These are phyloP conservation scores for Gavia stellata DNA, from an alignment of 2,113 vertebrate species.

Conservation along the genomic window DNA sequence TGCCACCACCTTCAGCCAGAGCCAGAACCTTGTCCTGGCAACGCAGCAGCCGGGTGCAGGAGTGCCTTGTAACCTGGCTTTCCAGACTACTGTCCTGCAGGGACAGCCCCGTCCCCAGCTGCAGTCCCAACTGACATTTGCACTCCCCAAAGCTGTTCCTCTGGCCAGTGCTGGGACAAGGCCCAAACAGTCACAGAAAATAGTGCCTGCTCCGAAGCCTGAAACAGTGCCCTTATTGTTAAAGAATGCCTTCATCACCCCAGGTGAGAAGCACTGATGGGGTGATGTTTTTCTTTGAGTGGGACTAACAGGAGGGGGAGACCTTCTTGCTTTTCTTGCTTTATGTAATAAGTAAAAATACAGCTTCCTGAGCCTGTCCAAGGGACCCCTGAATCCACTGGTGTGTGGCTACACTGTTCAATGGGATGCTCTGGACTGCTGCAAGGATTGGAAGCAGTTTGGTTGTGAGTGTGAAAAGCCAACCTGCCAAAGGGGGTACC, in stretches of 20 bases:
- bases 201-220: conserved; percentile 80
- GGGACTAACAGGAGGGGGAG: background rate
- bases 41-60: conserved; percentile 41
- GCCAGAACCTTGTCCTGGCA: conserved; percentile 71
- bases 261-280: conserved; percentile 56
- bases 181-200: conserved; percentile 80
- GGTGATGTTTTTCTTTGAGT: background rate
- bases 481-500: fast-evolving
- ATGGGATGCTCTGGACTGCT: background rate
- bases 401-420: background rate
- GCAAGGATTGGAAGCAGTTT: background rate
- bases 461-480: background rate
- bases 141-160: conserved; percentile 76
- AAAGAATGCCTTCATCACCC: conserved; percentile 71
- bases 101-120: conserved; percentile 55
- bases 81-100: conserved; percentile 57
- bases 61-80: conserved; percentile 66
- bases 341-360: background rate
- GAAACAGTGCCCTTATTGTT: conserved; percentile 75
- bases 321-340: background rate
- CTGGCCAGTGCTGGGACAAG: conserved; percentile 71
- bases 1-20: conserved; percentile 83
- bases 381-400: background rate
- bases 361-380: background rate
- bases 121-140: conserved; percentile 74